Conservation (phyloP, 2,113 vertebrate species). For the Nerophis lumbriciformis region DNA sequence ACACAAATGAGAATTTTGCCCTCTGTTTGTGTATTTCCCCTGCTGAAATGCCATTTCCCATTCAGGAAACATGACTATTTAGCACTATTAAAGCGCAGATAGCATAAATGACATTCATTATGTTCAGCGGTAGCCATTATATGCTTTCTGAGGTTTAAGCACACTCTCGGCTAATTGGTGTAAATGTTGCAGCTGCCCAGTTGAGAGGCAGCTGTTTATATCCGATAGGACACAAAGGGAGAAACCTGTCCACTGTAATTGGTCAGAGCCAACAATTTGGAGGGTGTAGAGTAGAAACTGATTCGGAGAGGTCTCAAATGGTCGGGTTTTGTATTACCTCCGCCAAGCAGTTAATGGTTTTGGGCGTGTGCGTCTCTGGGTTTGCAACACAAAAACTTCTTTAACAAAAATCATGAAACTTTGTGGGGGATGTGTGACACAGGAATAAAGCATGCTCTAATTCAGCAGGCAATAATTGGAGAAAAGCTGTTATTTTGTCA, state of each 20-base stretch:
- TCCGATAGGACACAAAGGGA: slow-evolving; percentile 31
- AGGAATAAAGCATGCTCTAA: background rate
- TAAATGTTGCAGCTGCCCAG: slow-evolving; percentile 47
- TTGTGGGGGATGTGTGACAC: background rate
- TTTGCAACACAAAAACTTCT: background rate
- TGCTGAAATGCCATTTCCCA: slow-evolving; percentile 14
- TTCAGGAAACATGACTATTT: background rate
- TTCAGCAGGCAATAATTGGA: background rate
- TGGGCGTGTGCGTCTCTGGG: background rate
- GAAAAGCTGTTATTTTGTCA: no score
- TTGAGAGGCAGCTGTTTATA: slow-evolving; percentile 44
- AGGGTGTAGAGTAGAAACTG: background rate
- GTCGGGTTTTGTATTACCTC: background rate
- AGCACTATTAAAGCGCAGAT: background rate
- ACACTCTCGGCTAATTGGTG: slow-evolving; percentile 43
- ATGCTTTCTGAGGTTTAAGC: slow-evolving; percentile 29
- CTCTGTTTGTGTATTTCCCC: slow-evolving; percentile 8
- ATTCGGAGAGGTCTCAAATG: background rate
- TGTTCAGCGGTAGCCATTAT: slow-evolving; percentile 22
- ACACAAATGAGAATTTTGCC: slow-evolving; percentile 20
- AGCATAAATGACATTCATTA: slow-evolving; percentile 18
- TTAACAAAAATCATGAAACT: background rate
- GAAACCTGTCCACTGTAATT: slow-evolving; percentile 24
- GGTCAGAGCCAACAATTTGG: slow-evolving; percentile 11
- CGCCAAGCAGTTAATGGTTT: background rate